Conservation (phyloP, 1,140 invertebrate genomes). For the Chironomus striatipennis region DNA sequence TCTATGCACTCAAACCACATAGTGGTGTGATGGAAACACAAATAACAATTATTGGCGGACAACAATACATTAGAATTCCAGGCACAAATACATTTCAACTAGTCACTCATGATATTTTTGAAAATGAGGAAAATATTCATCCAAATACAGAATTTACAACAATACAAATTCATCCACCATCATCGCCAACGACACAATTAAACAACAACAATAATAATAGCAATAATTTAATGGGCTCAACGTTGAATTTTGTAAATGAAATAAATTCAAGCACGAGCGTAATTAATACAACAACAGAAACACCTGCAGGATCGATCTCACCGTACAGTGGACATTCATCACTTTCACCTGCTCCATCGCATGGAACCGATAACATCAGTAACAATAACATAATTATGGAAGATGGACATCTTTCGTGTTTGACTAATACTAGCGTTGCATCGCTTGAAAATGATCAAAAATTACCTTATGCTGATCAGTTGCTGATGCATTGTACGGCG, state of each 20-base stretch:
- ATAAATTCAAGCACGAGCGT: slow-evolving; percentile 29
- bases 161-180: slow-evolving; percentile 26
- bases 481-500: slow-evolving; percentile 26
- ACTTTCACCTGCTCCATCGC: slow-evolving; percentile 28
- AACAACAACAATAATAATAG: slow-evolving; percentile 25
- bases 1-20: slow-evolving; percentile 27
- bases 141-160: slow-evolving; percentile 29
- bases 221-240: slow-evolving; percentile 26
- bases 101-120: slow-evolving; percentile 37
- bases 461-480: slow-evolving; percentile 31
- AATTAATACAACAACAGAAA: slow-evolving; percentile 31
- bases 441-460: slow-evolving; percentile 29
- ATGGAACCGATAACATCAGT: slow-evolving; percentile 27
- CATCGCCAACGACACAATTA: slow-evolving; percentile 1
- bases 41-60: slow-evolving; percentile 38
- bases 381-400: slow-evolving; percentile 15
- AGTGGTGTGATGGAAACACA: slow-evolving; percentile 32
- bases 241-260: background rate
- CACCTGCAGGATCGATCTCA: slow-evolving; percentile 33
- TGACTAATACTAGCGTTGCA: slow-evolving; percentile 28
- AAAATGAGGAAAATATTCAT: slow-evolving; percentile 37
- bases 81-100: slow-evolving; percentile 43
- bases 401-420: slow-evolving; percentile 7
- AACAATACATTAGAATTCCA: slow-evolving; percentile 42
- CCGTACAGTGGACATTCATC: slow-evolving; percentile 36